Evolutionary conservation across 2,888 invertebrate genomes (phyloP), one percentile per base, ranked within the genome.

Genomic region (Spodoptera exigua): DNA sequence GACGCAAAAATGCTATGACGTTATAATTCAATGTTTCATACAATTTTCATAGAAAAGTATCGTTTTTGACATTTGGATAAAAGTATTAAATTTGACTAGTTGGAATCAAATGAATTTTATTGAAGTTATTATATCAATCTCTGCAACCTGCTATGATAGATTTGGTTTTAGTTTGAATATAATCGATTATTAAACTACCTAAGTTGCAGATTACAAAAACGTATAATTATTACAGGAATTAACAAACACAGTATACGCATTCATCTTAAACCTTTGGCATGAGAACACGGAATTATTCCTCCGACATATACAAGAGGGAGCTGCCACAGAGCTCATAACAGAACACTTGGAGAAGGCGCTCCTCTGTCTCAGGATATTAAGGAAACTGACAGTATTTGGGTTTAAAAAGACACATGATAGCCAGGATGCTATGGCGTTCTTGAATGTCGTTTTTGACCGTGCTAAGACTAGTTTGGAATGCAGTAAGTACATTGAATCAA

Each of bases 381-480:
- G 98, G 76, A 98, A 98, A 86, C 92, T 99, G 45, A 96, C 97
- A 0, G 96, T 97, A 16, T 96, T 96, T 83, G 99, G 99, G 0
- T 97, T 98, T 76, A 96, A 96, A 78, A 97, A 96, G 74, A 97
- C 97, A 0, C 96, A 97, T 58, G 95, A 96, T 78, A 96, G 96
- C 76, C 95, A 95, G 63, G 96, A 97, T 77, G 97, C 97, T 17
- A 95, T 97, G 87, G 95, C 95, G 1, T 98, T 98, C 85, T 88
- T 98, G 55, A 96, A 97, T 85, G 95, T 96, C 18, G 95, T 98
- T 36, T 98, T 98, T 85, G 96, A 97, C 63, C 93, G 97, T 53
- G 95, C 97, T 51, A 97, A 96, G 85, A 96, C 96, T 36, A 96
- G 97, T 80, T 92, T 99, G 51, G 97, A 97, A 85, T 97, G 97